Base-by-base conservation (phyloP, 1,140 invertebrate species). In the Cydia splendana region DNA sequence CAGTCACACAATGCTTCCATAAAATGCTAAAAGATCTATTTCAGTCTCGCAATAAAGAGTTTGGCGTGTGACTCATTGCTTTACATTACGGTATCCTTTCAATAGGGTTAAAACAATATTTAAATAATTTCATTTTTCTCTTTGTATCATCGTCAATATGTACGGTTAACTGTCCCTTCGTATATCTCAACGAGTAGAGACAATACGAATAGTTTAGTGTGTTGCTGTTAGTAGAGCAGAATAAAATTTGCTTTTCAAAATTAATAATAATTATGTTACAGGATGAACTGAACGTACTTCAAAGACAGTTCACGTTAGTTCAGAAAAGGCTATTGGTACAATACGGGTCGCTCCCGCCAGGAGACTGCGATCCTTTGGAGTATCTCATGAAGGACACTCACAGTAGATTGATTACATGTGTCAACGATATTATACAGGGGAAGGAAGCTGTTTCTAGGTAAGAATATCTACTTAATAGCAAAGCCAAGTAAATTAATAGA, bases 321-420 rank as follows among this genome's bases (percentile, higher is more conserved):
- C 96, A 98, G 88, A 95, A 96, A 83, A 89, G 96, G 74, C 88
- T 97, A 1, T 90, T 98, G 57, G 94, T 95, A 0, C 96, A 97
- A 87, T 96, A 96, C 85, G 96, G 96, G 79, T 96, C 97, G 76
- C 95, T 96, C 86, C 97, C 96, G 57, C 96, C 96, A 2, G 94
- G 95, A 2, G 95, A 96, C 38, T 93, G 97, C 74, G 95, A 95
- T 42, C 95, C 96, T 81, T 88, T 97, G 24, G 95, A 97, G 87
- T 95, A 95, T 18, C 88, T 98, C 28, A 92, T 98, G 77, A 95
- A 95, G 77, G 95, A 96, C 69, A 97, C 96, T 10, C 95, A 96
- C 83, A 90, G 94, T 80, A 95, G 96, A 81, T 95, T 97, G 30
- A 86, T 93, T 13, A 87, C 88, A 45, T 85, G 88, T 10, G 91